A percentile compares a stretch with the other conserved stretches of the same genome.
phyloP scores from a whole-genome alignment of 2,797 vertebrate species.

The Gouania willdenowi region DNA sequence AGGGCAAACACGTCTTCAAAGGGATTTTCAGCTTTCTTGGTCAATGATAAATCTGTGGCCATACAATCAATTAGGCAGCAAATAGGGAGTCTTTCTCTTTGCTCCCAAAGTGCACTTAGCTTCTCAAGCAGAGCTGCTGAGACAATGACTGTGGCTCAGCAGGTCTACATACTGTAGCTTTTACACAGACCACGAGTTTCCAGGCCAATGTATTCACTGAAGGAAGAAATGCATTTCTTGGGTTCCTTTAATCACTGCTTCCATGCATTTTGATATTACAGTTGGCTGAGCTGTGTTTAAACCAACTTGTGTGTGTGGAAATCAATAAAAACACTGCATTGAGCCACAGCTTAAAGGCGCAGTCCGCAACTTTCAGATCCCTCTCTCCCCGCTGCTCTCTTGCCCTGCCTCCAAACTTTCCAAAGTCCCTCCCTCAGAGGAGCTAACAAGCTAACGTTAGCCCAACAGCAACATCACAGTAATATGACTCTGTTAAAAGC shows the following conservation, averaged over 20 bases:
- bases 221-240: background rate
- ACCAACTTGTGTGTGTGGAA: background rate
- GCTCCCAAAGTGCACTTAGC: background rate
- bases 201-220: background rate
- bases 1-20: no score
- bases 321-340: no score
- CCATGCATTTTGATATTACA: no score
- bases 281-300: slow-evolving; percentile 4
- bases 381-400: no score
- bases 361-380: no score
- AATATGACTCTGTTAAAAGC: no score
- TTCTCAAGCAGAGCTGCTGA: slow-evolving; percentile 13
- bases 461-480: no score
- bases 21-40: background rate
- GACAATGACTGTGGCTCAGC: background rate
- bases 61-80: slow-evolving; percentile 14
- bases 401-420: no score
- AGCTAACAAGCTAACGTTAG: no score
- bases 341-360: no score
- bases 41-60: background rate
- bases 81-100: slow-evolving; percentile 5
- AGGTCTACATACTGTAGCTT: background rate
- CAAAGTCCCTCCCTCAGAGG: no score
- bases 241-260: no score
- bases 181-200: slow-evolving; percentile 1